Percentiles rank a stretch among this genome's conserved stretches.
Conservation (phyloP, 2,113 vertebrate genomes). For the Centrocercus urophasianus region DNA sequence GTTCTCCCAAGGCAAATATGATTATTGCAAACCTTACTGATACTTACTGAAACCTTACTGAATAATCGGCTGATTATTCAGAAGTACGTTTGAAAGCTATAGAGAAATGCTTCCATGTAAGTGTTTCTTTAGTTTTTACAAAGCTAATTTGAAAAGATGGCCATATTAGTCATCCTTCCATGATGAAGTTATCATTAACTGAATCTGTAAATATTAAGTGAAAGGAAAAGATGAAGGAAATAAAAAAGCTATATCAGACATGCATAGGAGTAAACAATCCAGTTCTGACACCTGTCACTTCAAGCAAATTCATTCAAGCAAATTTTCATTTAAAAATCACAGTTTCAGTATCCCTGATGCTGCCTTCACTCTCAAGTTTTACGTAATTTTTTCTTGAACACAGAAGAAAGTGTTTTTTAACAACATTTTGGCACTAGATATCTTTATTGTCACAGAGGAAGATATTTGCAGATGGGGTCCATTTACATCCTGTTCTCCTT, state of each 20-base stretch:
- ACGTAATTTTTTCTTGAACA: neutral
- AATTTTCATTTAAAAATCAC: neutral
- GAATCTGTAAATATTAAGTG: neutral
- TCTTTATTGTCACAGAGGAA: neutral
- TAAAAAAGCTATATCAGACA: neutral
- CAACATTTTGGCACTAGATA: neutral
- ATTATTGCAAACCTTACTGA: neutral
- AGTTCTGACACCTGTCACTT: neutral
- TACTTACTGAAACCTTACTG: no score
- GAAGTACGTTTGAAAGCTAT: neutral
- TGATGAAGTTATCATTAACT: neutral
- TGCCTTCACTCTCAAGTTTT: neutral
- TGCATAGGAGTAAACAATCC: neutral
- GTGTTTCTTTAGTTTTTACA: neutral
- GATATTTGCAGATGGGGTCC: neutral
- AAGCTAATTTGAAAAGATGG: constrained; percentile 6
- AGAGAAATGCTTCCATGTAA: neutral
- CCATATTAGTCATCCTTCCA: neutral
- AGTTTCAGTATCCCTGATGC: neutral
- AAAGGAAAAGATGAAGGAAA: neutral
- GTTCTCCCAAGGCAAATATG: neutral
- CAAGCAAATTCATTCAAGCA: neutral
- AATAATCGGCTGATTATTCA: neutral
- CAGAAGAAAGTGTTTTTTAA: neutral
- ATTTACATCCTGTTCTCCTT: neutral